Evolutionary conservation across 2,888 invertebrate genomes (phyloP), one percentile per base, ranked within the genome.

Genomic region (Hirudinaria manillensis): DNA sequence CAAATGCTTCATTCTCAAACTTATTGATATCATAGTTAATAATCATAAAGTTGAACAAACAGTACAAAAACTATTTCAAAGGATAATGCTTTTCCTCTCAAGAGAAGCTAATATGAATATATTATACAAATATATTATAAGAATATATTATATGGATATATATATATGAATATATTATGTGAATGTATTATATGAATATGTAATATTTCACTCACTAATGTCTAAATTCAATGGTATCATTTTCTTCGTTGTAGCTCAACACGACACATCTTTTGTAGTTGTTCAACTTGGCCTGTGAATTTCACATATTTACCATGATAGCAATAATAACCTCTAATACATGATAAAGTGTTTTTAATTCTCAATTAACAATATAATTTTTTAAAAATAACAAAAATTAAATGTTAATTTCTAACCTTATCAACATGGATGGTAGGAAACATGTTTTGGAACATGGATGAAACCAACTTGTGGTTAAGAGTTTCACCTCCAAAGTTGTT

Each of bases 391-490:
- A 36, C 36, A 36, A 36, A 36, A 36, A 36, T 36, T 10, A 3
- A 36, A 36, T 45, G 1, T 16, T 45, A 45, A 45, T 6, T 45
- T 55, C 38, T 51, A 32, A 93, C 93, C 81, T 90, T 92, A 53
- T 93, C 92, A 78, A 98, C 90, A 85, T 98, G 97, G 75, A 99
- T 94, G 0, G 93, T 91, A 0, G 98, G 98, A 84, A 98, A 98
- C 94, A 99, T 94, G 82, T 96, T 97, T 87, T 98, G 97, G 84
- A 99, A 95, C 88, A 94, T 95, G 21, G 93, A 91, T 3, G 96
- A 91, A 90, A 96, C 93, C 27, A 99, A 87, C 77, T 83, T 83
- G n/a, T 82, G 78, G 67, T 84, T 82, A 76, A 81, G 78, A 53
- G 92, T 93, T 84, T 94, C 93, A 0, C 93, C 93, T 27, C 90